A percentile compares a stretch with the other conserved stretches of the same genome.
Conservation (phyloP, 2,113 vertebrate genomes). For the Uropsilus gracilis region DNA sequence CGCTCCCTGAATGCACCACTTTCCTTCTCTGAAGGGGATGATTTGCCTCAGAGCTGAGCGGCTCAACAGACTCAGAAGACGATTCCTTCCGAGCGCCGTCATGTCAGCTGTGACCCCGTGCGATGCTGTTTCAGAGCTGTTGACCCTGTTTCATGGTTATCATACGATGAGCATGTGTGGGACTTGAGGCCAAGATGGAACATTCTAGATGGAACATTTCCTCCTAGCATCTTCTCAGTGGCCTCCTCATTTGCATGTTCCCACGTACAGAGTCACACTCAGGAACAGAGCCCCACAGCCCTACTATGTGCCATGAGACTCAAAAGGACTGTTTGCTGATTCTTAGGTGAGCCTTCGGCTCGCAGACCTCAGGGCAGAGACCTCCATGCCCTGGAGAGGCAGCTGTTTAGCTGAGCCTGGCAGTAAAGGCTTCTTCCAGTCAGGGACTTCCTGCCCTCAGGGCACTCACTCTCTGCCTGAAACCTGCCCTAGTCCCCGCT, state of each 20-base stretch:
- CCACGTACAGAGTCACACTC: neutral
- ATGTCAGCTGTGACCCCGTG: neutral
- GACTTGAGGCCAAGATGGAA: neutral
- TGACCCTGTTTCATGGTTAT: neutral
- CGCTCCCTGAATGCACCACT: neutral
- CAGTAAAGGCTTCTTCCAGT: neutral
- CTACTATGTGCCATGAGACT: neutral
- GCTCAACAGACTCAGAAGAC: neutral
- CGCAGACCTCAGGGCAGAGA: neutral
- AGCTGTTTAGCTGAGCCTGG: neutral
- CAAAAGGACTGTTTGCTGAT: neutral
- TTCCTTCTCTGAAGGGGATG: neutral
- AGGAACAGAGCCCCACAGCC: neutral
- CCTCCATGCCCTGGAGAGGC: fast-evolving
- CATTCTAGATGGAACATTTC: too few species aligned
- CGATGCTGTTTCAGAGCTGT: neutral
- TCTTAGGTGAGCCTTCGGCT: neutral
- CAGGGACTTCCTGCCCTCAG: neutral
- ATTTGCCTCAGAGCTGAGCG: neutral
- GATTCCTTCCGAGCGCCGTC: neutral
- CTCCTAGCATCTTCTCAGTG: too few species aligned
- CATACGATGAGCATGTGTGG: too few species aligned
- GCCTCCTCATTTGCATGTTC: neutral
- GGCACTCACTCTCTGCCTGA: neutral
- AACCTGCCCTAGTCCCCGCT: neutral